Conservation (phyloP, 2,888 invertebrate genomes). For the Acronicta alni region DNA sequence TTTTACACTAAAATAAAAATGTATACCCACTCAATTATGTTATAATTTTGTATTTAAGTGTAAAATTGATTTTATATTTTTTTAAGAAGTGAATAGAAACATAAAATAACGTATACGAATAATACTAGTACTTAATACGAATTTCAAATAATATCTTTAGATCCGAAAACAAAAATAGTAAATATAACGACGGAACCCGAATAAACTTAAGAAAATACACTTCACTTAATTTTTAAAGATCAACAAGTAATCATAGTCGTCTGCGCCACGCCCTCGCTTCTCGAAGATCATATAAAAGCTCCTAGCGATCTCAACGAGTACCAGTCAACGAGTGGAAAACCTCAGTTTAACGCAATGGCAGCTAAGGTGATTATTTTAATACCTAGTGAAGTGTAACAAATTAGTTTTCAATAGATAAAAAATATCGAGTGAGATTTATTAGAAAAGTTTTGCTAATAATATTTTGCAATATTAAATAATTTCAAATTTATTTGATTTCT, state of each 20-base stretch:
- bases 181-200: slow-evolving; percentile 41
- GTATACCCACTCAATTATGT: too few species aligned
- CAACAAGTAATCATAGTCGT: slow-evolving; percentile 71
- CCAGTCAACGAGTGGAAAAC: slow-evolving; percentile 80
- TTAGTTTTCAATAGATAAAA: slow-evolving; percentile 14
- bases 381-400: slow-evolving; percentile 58
- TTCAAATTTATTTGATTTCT: too few species aligned
- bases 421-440: slow-evolving; percentile 9
- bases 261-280: slow-evolving; percentile 78
- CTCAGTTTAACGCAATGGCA: slow-evolving; percentile 82
- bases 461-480: neutral
- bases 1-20: too few species aligned
- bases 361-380: slow-evolving; percentile 79
- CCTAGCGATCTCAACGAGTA: slow-evolving; percentile 66
- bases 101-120: too few species aligned
- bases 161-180: neutral
- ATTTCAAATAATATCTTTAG: too few species aligned
- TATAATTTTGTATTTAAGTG: too few species aligned
- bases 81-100: too few species aligned
- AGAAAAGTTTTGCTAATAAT: neutral
- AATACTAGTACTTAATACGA: too few species aligned
- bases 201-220: slow-evolving; percentile 26
- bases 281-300: slow-evolving; percentile 81
- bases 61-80: too few species aligned
- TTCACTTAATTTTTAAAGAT: slow-evolving; percentile 73